Conservation (phyloP, 2,888 invertebrate genomes). For the Campaea margaritaria region DNA sequence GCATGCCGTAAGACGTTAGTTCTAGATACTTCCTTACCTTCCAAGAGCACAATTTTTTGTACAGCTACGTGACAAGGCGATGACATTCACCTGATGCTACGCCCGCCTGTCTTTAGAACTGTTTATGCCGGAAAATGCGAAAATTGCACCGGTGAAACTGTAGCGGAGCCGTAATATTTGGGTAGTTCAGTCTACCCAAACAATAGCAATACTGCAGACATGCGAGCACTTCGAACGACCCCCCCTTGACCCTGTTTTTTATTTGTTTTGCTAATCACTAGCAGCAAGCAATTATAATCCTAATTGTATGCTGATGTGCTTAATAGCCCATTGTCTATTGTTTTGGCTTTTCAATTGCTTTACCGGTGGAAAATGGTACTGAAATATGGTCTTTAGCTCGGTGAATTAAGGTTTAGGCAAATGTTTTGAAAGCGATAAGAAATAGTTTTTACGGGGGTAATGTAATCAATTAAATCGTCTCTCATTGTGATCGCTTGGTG, state of each 20-base stretch:
- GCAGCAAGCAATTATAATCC: constrained; percentile 26
- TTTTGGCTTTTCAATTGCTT: constrained; percentile 16
- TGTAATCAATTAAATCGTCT: constrained; percentile 6
- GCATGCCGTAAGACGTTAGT: too few relatives aligned
- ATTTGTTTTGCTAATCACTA: constrained; percentile 31
- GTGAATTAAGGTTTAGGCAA: neutral
- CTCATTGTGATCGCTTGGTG: constrained; percentile 4
- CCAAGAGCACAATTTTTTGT: too few relatives aligned
- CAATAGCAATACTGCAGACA: constrained; percentile 4
- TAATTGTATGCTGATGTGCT: constrained; percentile 29
- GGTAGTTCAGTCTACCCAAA: neutral
- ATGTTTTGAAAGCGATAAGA: constrained; percentile 7
- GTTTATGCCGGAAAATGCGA: too few relatives aligned
- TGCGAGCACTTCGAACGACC: constrained; percentile 31
- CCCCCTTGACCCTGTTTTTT: constrained; percentile 34
- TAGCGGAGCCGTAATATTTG: too few relatives aligned
- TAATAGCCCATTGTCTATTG: constrained; percentile 34
- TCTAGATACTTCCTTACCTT: too few relatives aligned
- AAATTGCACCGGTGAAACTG: too few relatives aligned
- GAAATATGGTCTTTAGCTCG: constrained; percentile 6
- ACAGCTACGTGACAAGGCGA: too few relatives aligned
- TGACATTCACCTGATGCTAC: too few relatives aligned
- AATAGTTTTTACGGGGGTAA: constrained; percentile 1
- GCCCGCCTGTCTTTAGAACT: too few relatives aligned
- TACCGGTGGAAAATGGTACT: neutral